A percentile compares a stretch with the other conserved stretches of the same genome.
phyloP scores from a whole-genome alignment of 2,888 invertebrate species.

The Unio pictorum region DNA sequence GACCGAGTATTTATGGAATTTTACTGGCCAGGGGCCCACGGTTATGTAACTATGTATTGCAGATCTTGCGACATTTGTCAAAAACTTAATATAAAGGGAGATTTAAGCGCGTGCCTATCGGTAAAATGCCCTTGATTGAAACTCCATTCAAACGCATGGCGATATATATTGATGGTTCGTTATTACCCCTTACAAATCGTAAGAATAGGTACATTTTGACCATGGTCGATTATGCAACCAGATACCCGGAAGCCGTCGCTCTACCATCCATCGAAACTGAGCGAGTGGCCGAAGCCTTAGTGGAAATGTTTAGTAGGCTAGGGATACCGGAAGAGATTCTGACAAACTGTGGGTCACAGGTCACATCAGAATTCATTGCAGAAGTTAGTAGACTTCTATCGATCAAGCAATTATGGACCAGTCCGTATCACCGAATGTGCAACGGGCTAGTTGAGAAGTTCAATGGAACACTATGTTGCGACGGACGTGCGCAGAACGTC shows the following conservation, averaged over 20 bases:
- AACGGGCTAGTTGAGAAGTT: constrained; percentile 37
- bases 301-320: constrained; percentile 13
- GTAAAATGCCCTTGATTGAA: constrained; percentile 33
- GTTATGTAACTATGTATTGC: constrained; percentile 22
- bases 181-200: too few species aligned
- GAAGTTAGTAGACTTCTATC: constrained; percentile 25
- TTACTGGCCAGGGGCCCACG: constrained; percentile 27
- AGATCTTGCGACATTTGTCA: constrained; percentile 27
- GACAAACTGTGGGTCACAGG: constrained; percentile 27
- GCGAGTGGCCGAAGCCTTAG: constrained; percentile 23
- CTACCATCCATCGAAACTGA: constrained; percentile 20
- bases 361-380: constrained; percentile 36
- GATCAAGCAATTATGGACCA: constrained; percentile 22
- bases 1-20: constrained; percentile 22
- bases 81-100: constrained; percentile 22
- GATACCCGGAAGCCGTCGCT: constrained; percentile 2
- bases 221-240: constrained; percentile 17
- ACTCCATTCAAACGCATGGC: constrained; percentile 28
- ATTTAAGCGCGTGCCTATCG: constrained; percentile 19
- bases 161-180: constrained; percentile 31
- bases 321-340: constrained; percentile 23
- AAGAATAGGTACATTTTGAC: constrained; percentile 23
- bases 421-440: constrained; percentile 31
- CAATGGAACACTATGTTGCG: constrained; percentile 38
- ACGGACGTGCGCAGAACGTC: constrained; percentile 21